Base-by-base conservation (phyloP, 2,797 vertebrate species). In the Mormyrus hasselquistii region DNA sequence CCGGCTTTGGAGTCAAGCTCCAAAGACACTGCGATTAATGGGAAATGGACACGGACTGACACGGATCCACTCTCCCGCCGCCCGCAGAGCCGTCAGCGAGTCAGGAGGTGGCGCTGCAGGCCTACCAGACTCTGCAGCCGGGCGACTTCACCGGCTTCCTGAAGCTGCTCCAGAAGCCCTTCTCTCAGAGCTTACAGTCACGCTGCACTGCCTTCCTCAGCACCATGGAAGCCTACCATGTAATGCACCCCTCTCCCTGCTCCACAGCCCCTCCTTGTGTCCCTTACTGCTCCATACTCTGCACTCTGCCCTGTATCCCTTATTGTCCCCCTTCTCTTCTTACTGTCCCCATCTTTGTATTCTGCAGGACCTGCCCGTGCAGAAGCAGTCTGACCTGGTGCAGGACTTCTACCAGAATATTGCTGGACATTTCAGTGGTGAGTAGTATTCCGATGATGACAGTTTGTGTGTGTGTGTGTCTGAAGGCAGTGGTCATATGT, bases 371-470 rank as follows among this genome's bases (percentile, higher is more conserved):
- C 89, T 96, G 34, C 94, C 93, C 0, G 91, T 97, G 29, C 93
- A 97, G 92, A 95, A 95, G 88, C 96, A 96, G 93, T 96, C 95
- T 0, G 96, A 97, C 89, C 93, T 94, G 38, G 95, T 96, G 59
- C 96, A 96, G 88, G 95, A 95, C 90, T 97, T 97, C 91, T 97
- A 95, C 91, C 95, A 95, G 91, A 95, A 93, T 9, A 95, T 96
- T 90, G 91, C 95, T 38, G 93, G 92, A 57, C 91, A 94, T 92
- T 96, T 96, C 90, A 93, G 86, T 65, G 92, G 96, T 96, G 89
- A 94, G 95, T 95, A 88, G 6, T 89, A 4, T 7, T 55, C 29
- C 19, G 2, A 25, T 9, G 49, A 38, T 65, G 34, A 44, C 16
- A n/a, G 73, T 38, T 73, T n/a, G n/a, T 86, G 47, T 41, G 29